Percentiles rank a stretch among this genome's conserved stretches.
Evolutionary conservation across 2,797 vertebrate genomes (phyloP).

Genomic region (Notoglanidium macrostoma): DNA sequence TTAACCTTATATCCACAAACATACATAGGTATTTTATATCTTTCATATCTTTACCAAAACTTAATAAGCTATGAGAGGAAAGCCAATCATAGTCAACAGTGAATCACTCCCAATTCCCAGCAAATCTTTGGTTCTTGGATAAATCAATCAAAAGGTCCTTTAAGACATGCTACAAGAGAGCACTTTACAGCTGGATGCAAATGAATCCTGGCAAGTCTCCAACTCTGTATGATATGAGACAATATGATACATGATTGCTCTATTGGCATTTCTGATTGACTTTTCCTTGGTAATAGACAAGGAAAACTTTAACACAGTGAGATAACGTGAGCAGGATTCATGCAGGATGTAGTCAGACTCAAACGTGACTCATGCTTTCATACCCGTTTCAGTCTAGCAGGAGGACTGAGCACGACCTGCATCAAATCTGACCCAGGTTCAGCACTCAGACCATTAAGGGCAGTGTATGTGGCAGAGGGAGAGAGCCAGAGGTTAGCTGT

Average conservation of each 20-base stretch:
- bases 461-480: slow-evolving; percentile 44
- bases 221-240: neutral
- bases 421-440: slow-evolving; percentile 11
- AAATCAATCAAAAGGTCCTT: neutral
- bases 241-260: neutral
- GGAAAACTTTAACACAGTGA: neutral
- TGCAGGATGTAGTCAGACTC: neutral
- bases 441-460: slow-evolving; percentile 8
- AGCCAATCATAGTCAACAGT: neutral
- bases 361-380: slow-evolving; percentile 2
- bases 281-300: neutral
- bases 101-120: neutral
- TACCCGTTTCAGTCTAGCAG: neutral
- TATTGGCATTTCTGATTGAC: neutral
- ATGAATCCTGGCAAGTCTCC: neutral
- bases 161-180: neutral
- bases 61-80: slow-evolving; percentile 6
- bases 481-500: slow-evolving; percentile 30
- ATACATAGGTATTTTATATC: neutral
- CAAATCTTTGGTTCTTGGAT: neutral
- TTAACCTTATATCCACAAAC: neutral
- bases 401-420: neutral
- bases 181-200: neutral
- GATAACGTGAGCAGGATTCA: neutral
- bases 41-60: neutral